A percentile compares a stretch with the other conserved stretches of the same genome.
These are phyloP conservation scores for Tenrec ecaudatus DNA, from an alignment of 2,113 vertebrate genomes.

Conservation along the genomic window DNA sequence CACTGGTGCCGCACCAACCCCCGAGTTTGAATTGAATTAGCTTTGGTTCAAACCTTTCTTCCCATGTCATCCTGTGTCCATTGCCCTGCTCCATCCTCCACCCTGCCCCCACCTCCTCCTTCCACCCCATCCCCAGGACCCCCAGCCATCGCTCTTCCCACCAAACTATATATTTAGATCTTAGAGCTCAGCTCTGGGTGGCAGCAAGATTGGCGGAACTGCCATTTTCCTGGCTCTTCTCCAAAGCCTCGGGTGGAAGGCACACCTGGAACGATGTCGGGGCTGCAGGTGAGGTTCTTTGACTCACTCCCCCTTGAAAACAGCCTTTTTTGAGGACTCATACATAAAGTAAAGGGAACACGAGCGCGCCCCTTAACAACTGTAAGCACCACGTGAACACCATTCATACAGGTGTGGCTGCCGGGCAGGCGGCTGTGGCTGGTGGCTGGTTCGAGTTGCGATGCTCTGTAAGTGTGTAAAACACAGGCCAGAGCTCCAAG, in stretches of 20 bases:
- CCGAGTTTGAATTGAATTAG: neutral
- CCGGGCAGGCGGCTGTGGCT: no score
- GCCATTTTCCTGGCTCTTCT: neutral
- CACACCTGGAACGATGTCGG: neutral
- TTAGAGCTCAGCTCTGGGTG: neutral
- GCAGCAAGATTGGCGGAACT: neutral
- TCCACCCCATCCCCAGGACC: no score
- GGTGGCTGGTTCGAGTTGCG: no score
- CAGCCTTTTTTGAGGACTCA: neutral
- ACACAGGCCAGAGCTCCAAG: no score
- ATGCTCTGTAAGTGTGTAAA: no score
- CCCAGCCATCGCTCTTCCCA: neutral
- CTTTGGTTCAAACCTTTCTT: neutral
- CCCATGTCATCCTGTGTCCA: neutral
- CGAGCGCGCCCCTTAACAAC: neutral
- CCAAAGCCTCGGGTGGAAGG: neutral
- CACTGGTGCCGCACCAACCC: neutral
- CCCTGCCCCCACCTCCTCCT: neutral
- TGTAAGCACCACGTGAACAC: neutral
- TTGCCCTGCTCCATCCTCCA: neutral
- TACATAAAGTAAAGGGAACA: neutral
- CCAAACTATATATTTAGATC: neutral
- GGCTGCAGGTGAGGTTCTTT: neutral
- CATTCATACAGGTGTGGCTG: neutral
- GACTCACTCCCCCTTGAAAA: neutral